Conservation (phyloP, 92 coral and sea anemone genomes). For the Actinostola sp. region DNA sequence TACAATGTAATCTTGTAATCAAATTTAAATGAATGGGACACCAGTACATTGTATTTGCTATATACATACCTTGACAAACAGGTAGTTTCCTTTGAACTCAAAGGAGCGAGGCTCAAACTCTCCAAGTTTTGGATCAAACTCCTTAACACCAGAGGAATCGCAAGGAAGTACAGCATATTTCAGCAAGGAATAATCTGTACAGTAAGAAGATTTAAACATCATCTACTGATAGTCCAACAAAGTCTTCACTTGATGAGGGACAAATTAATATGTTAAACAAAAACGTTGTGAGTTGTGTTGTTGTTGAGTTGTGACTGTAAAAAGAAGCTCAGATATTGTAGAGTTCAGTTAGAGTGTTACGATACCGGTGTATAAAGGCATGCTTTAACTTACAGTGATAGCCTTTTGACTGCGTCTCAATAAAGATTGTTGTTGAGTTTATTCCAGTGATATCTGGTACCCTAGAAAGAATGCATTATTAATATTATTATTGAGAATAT, state of each 20-base stretch:
- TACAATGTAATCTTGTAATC: too few species aligned
- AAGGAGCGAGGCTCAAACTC: constrained; percentile 31
- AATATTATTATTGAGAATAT: background rate
- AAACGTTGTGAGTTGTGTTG: too few species aligned
- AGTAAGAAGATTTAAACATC: background rate
- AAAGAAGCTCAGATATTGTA: too few species aligned
- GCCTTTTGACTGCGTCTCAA: constrained; percentile 13
- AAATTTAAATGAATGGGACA: too few species aligned
- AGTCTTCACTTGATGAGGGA: too few species aligned
- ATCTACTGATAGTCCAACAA: background rate
- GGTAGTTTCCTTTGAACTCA: constrained; percentile 53
- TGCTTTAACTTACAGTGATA: constrained; percentile 34
- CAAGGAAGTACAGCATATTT: constrained; percentile 35
- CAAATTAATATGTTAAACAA: too few species aligned
- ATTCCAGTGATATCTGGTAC: constrained; percentile 7
- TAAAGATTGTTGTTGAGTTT: constrained; percentile 22
- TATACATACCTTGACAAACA: constrained; percentile 60
- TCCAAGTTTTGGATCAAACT: constrained; percentile 50
- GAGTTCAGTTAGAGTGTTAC: too few species aligned
- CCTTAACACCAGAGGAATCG: constrained; percentile 25
- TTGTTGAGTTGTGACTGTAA: too few species aligned
- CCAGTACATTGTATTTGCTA: too few species aligned
- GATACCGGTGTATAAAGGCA: too few species aligned
- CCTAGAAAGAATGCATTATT: constrained; percentile 1
- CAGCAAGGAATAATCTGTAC: constrained; percentile 47